Evolutionary conservation across 35 echinoderm and acorn worm genomes (phyloP).

Genomic region (Diadema setosum): DNA sequence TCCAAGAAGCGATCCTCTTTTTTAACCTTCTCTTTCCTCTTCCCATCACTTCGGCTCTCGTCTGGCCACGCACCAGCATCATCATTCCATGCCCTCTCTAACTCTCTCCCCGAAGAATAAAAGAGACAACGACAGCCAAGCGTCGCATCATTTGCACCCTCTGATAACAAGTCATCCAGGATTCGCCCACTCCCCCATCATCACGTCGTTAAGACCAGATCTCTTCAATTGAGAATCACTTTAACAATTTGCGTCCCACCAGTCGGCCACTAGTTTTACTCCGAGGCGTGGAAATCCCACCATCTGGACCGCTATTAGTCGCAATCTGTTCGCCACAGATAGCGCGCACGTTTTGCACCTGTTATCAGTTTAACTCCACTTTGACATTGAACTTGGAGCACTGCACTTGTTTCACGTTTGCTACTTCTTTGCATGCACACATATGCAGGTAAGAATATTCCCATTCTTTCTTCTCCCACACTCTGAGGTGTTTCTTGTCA

Average conservation of each 20-base stretch:
- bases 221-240: not conserved
- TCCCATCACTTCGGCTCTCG: not conserved
- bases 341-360: too few species aligned
- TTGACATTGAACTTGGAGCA: not conserved
- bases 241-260: not conserved
- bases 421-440: not conserved
- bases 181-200: not conserved
- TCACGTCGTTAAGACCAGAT: not conserved
- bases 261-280: not conserved
- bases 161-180: not conserved
- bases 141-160: conserved; percentile 3
- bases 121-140: not conserved
- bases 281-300: not conserved
- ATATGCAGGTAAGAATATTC: not conserved
- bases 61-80: not conserved
- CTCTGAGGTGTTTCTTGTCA: too few species aligned
- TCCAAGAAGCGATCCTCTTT: not conserved
- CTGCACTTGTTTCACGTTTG: too few species aligned
- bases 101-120: not conserved
- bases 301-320: not conserved
- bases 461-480: too few species aligned
- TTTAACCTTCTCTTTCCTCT: not conserved
- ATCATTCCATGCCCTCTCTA: not conserved
- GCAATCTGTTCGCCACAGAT: too few species aligned
- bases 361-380: too few species aligned